A percentile compares a stretch with the other conserved stretches of the same genome.
Conservation (phyloP, 2,113 vertebrate genomes). For the Notarius quadriscutis region DNA sequence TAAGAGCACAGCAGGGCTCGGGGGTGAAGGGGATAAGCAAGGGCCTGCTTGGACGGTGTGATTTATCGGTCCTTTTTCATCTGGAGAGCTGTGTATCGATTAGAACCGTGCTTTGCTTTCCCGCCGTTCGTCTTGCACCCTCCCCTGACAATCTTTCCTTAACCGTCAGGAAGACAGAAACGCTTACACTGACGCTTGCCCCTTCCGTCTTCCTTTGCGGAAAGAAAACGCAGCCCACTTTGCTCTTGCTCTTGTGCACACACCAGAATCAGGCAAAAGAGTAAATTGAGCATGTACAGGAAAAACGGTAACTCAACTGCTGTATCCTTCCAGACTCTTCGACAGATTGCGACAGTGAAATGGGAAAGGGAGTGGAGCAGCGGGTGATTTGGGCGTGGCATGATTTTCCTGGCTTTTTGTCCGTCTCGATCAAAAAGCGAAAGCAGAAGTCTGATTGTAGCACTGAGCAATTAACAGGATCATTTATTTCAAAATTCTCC, state of each 20-base stretch:
- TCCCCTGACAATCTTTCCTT: neutral
- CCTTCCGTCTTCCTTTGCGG: conserved; percentile 46
- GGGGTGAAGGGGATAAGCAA: conserved; percentile 23
- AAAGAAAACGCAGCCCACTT: conserved; percentile 63
- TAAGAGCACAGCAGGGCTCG: neutral
- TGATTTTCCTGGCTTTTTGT: conserved; percentile 59
- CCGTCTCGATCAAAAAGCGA: conserved; percentile 63
- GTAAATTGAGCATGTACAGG: neutral
- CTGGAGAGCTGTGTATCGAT: conserved; percentile 70
- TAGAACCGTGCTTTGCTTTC: conserved; percentile 59
- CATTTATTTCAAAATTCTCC: conserved; percentile 73
- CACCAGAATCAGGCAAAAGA: conserved; percentile 15
- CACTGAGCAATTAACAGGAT: conserved; percentile 73
- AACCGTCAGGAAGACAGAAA: conserved; percentile 62
- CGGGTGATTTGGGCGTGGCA: conserved; percentile 18
- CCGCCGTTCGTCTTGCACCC: conserved; percentile 66
- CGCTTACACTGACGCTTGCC: conserved; percentile 68
- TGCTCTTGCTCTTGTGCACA: conserved; percentile 56
- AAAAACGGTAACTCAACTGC: neutral
- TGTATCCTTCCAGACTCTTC: neutral
- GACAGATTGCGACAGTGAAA: neutral
- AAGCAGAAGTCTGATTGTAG: conserved; percentile 74
- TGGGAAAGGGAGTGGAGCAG: neutral
- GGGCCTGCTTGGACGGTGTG: conserved; percentile 42
- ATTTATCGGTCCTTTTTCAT: conserved; percentile 69